These are phyloP conservation scores for Linnaemya vulpina DNA, from an alignment of 2,888 invertebrate species.

Conservation along the genomic window DNA sequence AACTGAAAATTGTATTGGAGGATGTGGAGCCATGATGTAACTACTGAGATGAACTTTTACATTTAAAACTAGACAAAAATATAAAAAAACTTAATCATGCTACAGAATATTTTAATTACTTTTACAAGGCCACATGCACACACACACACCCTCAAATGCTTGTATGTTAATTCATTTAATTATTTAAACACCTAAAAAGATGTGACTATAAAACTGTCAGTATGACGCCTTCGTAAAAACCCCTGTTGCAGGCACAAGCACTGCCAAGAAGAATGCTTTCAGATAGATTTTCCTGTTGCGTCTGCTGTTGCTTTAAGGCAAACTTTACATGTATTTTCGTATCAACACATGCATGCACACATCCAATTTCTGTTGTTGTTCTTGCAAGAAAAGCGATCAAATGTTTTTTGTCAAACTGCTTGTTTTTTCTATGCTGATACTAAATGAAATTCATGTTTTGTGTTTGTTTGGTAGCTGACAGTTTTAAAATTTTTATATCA, in stretches of 20 bases:
- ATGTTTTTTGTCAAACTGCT: neutral
- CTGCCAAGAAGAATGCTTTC: neutral
- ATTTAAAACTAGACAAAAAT: neutral
- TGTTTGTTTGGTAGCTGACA: no score
- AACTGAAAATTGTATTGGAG: constrained; percentile 1
- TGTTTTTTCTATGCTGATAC: neutral
- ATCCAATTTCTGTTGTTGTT: neutral
- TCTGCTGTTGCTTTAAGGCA: neutral
- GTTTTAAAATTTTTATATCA: no score
- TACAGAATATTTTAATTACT: constrained; percentile 31
- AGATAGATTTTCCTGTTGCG: constrained; percentile 10
- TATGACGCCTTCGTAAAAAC: constrained; percentile 44
- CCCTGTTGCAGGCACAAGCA: neutral
- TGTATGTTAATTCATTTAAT: constrained; percentile 3
- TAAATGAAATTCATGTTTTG: constrained; percentile 25
- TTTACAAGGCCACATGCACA: neutral
- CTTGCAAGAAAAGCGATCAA: neutral
- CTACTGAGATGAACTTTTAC: neutral
- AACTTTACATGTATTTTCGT: neutral
- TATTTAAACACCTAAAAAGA: neutral
- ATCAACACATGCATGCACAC: neutral
- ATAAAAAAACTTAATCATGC: neutral
- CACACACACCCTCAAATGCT: neutral
- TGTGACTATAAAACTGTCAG: constrained; percentile 10
- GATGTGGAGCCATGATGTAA: neutral